Evolutionary conservation across 2,113 vertebrate genomes (phyloP).

Genomic region (Panurus biarmicus): DNA sequence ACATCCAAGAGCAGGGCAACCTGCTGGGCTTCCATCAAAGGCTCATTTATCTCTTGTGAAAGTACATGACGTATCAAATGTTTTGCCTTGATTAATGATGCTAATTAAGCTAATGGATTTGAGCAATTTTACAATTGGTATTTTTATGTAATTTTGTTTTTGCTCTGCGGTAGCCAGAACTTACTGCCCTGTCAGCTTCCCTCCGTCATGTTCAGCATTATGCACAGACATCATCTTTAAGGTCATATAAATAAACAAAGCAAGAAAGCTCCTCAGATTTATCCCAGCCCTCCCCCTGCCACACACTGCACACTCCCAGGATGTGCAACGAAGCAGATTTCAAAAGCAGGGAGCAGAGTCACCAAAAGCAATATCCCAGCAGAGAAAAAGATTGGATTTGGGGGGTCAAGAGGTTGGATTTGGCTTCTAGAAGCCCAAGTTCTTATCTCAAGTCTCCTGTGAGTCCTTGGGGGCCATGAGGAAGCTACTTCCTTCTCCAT

Average conservation of each 20-base stretch:
- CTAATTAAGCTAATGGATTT: constrained; percentile 68
- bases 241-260: constrained; percentile 44
- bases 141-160: constrained; percentile 57
- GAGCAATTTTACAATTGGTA: constrained; percentile 56
- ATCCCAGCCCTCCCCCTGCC: not conserved
- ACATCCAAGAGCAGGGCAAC: not conserved
- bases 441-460: not conserved
- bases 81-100: constrained; percentile 62
- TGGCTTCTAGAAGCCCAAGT: not conserved
- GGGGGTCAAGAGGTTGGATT: not conserved
- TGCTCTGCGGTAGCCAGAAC: constrained; percentile 12
- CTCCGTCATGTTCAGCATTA: not conserved
- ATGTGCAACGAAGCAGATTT: not conserved
- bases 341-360: not conserved
- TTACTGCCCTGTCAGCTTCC: constrained; percentile 40
- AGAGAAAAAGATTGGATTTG: not conserved
- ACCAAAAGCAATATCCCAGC: not conserved
- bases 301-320: not conserved
- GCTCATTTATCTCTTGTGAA: constrained; percentile 53
- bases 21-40: constrained; percentile 34
- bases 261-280: not conserved
- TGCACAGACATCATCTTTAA: constrained; percentile 10
- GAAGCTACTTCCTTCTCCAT: not conserved
- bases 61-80: constrained; percentile 61
- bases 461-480: not conserved